Percentiles rank a stretch among this genome's conserved stretches.
Evolutionary conservation across 2,113 vertebrate genomes (phyloP).

Genomic region (Eurypyga helias): DNA sequence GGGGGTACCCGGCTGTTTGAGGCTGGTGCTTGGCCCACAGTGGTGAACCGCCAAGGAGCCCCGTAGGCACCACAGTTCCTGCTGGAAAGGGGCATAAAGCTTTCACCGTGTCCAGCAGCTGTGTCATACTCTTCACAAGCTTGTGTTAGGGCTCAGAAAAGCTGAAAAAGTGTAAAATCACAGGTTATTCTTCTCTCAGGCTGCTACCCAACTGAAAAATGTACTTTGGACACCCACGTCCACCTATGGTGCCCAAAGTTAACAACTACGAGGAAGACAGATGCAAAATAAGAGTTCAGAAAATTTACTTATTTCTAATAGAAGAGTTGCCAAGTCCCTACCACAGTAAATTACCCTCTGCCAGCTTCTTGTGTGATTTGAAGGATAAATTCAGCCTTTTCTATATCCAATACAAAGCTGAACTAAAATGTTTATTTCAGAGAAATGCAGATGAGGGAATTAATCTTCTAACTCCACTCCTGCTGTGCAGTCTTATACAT

Average conservation of each 20-base stretch:
- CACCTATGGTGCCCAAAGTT: background rate
- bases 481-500: background rate
- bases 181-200: background rate
- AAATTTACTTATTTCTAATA: background rate
- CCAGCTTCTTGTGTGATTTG: background rate
- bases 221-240: background rate
- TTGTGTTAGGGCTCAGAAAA: background rate
- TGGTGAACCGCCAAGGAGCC: background rate
- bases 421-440: background rate
- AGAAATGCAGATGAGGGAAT: background rate
- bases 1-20: background rate
- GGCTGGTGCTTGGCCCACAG: background rate
- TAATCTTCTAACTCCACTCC: background rate
- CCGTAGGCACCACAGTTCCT: rapidly evolving
- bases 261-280: background rate
- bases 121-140: background rate
- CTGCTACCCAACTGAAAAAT: background rate
- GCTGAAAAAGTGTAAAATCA: background rate
- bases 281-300: background rate
- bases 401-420: background rate
- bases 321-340: background rate
- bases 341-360: background rate
- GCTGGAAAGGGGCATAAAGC: background rate
- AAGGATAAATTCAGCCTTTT: background rate
- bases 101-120: background rate